Evolutionary conservation across 2,113 vertebrate species (phyloP), one percentile per base, ranked within the genome.

Genomic region (Pavo muticus): DNA sequence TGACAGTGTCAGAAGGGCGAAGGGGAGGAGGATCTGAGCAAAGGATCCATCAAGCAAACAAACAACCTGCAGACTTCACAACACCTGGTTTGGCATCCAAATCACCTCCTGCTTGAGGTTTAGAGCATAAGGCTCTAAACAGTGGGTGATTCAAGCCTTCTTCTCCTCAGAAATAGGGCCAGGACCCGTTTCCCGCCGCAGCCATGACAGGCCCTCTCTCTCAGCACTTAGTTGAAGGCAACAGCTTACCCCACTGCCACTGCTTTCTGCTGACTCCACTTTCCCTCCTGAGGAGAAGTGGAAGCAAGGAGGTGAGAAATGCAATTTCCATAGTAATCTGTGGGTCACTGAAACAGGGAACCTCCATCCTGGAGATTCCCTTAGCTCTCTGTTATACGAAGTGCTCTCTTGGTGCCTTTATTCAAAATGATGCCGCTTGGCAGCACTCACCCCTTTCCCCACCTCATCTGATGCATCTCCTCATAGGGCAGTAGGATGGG

Each of bases 291-390:
- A 59, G 67, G 29, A 72, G n/a, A 83, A 29, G 29, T 4, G 48
- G 68, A 59, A 40, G 59, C 47, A 60, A n/a, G 63, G 40, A 47
- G 42, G 20, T 6, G 27, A 87, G 72, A 64, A 86, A 59, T 19
- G 88, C 82, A 52, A 96, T 96, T 96, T 94, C 97, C 92, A 60
- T 19, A 75, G 93, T 79, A 88, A 97, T 97, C 81, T 70, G 76
- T 69, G 79, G 23, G 77, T 89, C 42, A 29, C n/a, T 85, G 87
- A 64, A 95, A 94, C 52, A 91, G 82, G 39, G 71, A 78, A 86
- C 79, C 78, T 14, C 67, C 68, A 50, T 70, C 6, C 30, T 39
- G 40, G n/a, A 76, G 57, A 84, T 74, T 88, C 96, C 87, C 94
- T 91, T 67, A 94, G 85, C 70, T 73, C 45, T 6, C 45, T 6